Evolutionary conservation across 2,113 vertebrate species (phyloP).

Genomic region (Neodon shergylaensis): DNA sequence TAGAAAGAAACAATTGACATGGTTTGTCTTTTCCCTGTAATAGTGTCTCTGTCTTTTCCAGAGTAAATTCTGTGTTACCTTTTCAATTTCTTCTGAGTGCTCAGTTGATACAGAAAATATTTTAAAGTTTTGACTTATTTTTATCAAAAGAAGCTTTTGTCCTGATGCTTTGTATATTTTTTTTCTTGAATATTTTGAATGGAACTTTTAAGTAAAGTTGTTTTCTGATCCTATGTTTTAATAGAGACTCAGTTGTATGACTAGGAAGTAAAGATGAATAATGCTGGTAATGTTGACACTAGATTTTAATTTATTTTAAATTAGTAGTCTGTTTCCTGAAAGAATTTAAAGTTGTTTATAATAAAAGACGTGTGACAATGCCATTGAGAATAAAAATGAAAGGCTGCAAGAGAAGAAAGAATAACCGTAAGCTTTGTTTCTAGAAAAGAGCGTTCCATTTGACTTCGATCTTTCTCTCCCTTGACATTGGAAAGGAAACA

Average conservation of each 20-base stretch:
- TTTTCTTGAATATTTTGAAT: constrained; percentile 48
- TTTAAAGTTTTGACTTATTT: constrained; percentile 16
- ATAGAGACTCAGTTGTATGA: neutral
- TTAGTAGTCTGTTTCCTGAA: constrained; percentile 44
- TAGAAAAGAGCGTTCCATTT: constrained; percentile 57
- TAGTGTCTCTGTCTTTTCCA: neutral
- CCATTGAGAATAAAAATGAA: constrained; percentile 39
- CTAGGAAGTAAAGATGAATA: constrained; percentile 9
- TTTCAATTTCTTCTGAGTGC: neutral
- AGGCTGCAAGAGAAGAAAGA: constrained; percentile 9
- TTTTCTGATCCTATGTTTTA: constrained; percentile 29
- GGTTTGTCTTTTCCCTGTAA: neutral
- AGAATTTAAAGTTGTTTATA: constrained; percentile 40
- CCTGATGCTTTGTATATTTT: constrained; percentile 38
- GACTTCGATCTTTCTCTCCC: constrained; percentile 15
- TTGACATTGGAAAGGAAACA: constrained; percentile 45
- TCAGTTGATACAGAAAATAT: neutral
- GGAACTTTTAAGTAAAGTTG: constrained; percentile 17
- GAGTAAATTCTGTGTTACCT: neutral
- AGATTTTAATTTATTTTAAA: constrained; percentile 42
- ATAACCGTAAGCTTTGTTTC: neutral
- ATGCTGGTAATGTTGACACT: constrained; percentile 7
- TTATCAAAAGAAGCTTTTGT: constrained; percentile 36
- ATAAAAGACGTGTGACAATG: constrained; percentile 37
- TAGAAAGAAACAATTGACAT: neutral